A percentile compares a stretch with the other conserved stretches of the same genome.
phyloP scores from a whole-genome alignment of 2,888 invertebrate species.

The Dexiosoma caninum region DNA sequence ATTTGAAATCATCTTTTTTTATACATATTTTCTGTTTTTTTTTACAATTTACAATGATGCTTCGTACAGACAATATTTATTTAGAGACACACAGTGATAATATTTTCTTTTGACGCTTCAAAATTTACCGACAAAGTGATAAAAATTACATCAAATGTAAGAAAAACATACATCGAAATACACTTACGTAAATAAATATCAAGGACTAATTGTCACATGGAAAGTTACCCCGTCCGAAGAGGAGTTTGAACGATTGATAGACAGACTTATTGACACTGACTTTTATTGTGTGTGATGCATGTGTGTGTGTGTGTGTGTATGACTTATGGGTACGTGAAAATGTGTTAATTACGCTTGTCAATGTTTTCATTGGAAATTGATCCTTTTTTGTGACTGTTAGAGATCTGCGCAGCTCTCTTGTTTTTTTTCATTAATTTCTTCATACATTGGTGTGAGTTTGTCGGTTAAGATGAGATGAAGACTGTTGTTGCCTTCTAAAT shows the following conservation, averaged over 20 bases:
- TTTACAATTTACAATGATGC: constrained; percentile 33
- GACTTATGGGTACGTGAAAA: constrained; percentile 49
- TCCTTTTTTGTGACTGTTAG: constrained; percentile 61
- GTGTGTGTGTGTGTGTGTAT: too few relatives aligned
- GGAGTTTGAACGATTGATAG: background rate
- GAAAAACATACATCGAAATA: background rate
- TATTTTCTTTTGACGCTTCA: constrained; percentile 65
- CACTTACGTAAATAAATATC: constrained; percentile 26
- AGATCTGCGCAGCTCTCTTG: constrained; percentile 19
- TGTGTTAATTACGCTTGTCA: constrained; percentile 66
- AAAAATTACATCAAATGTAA: constrained; percentile 46
- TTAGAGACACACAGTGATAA: constrained; percentile 49
- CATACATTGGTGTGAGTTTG: constrained; percentile 65
- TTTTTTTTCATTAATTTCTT: constrained; percentile 53
- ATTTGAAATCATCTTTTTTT: constrained; percentile 40
- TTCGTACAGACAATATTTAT: constrained; percentile 42
- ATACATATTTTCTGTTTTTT: background rate
- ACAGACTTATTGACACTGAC: background rate
- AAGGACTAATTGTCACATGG: constrained; percentile 65
- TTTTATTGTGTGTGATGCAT: too few relatives aligned
- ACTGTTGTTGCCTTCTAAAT: background rate
- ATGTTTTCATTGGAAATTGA: constrained; percentile 67
- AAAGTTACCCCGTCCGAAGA: background rate
- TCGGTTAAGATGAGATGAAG: constrained; percentile 57
- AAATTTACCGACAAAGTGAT: constrained; percentile 61